Evolutionary conservation across 2,888 invertebrate species (phyloP).

Genomic region (Clivina fossor): DNA sequence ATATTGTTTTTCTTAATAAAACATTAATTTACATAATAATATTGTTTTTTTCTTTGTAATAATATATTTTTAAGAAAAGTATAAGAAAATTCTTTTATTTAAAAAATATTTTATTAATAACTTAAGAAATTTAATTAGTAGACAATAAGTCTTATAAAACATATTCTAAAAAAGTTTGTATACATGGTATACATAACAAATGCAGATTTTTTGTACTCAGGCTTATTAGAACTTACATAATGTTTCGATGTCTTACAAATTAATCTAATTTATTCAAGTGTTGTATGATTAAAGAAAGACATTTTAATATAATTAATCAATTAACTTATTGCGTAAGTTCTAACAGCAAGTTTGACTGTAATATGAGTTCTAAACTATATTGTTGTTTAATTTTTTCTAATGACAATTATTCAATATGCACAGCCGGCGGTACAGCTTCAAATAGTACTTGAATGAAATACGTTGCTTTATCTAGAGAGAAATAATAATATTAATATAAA

Average conservation of each 20-base stretch:
- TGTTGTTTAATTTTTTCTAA: no score
- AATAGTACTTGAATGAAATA: conserved; percentile 67
- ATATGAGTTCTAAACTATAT: no score
- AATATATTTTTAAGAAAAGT: not conserved
- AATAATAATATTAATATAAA: conserved; percentile 47
- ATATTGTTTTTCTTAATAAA: no score
- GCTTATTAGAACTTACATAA: no score
- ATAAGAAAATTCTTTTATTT: conserved; percentile 3
- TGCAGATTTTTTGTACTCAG: no score
- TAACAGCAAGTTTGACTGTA: no score
- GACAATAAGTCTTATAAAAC: no score
- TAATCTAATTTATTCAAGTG: no score
- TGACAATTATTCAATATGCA: conserved; percentile 33
- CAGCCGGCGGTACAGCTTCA: conserved; percentile 65
- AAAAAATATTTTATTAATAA: not conserved
- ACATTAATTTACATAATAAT: conserved; percentile 3
- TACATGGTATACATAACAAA: not conserved
- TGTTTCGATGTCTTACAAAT: no score
- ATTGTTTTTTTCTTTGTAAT: conserved; percentile 10
- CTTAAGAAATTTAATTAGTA: not conserved
- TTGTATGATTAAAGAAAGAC: no score
- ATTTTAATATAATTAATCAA: no score
- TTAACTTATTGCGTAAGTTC: no score
- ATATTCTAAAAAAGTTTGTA: not conserved
- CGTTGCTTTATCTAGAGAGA: conserved; percentile 66